phyloP scores from a whole-genome alignment of 2,888 invertebrate species.

The Sympetrum striolatum region DNA sequence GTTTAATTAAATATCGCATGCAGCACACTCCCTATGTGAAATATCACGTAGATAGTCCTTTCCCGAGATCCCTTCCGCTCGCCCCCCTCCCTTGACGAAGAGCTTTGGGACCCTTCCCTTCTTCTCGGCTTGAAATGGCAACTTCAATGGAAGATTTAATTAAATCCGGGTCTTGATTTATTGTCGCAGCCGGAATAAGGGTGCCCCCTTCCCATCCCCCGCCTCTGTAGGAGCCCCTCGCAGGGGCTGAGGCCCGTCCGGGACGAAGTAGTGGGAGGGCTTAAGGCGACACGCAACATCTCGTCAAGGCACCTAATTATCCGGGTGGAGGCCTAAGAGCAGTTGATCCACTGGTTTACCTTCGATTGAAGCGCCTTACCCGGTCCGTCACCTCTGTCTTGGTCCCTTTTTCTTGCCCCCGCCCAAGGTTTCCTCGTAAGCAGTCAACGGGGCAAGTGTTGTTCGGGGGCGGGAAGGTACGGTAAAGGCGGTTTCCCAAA shows the following conservation, averaged over 20 bases:
- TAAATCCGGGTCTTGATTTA: conserved; percentile 68
- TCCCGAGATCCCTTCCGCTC: not conserved
- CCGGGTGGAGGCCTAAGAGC: conserved; percentile 28
- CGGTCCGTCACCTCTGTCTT: not conserved
- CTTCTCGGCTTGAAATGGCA: conserved; percentile 53
- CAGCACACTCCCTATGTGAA: conserved; percentile 40
- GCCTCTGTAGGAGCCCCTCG: not conserved
- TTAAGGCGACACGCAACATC: conserved; percentile 44
- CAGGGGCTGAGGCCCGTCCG: not conserved
- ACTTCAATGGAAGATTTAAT: conserved; percentile 70
- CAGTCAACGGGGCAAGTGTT: not conserved
- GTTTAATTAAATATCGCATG: conserved; percentile 47
- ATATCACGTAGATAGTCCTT: conserved; percentile 18
- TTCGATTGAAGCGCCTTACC: conserved; percentile 24
- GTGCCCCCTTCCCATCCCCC: not conserved
- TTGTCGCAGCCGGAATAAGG: conserved; percentile 56
- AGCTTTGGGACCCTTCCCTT: not conserved
- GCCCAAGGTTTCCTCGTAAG: not conserved
- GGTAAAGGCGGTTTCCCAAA: not conserved
- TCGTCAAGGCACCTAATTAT: conserved; percentile 47
- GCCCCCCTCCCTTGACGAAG: not conserved
- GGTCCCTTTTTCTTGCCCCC: not conserved
- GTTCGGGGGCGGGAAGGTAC: not conserved
- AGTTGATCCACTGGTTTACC: conserved; percentile 45
- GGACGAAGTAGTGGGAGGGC: not conserved